Evolutionary conservation across 2,113 vertebrate genomes (phyloP).

Genomic region (Odobenus rosmarus): DNA sequence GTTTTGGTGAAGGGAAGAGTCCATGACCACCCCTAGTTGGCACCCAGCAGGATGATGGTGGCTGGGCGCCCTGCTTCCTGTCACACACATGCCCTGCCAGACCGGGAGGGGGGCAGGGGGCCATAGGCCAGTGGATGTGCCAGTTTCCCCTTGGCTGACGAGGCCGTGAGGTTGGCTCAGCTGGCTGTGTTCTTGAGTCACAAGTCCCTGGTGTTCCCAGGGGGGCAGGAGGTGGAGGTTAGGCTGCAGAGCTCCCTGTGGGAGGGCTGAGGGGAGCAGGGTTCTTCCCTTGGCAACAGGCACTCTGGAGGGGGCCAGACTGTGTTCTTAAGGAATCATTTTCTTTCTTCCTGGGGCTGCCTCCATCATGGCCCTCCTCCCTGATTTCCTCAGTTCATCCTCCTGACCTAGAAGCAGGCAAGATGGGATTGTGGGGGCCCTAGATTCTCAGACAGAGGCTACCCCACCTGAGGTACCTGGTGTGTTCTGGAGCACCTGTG

Average conservation of each 20-base stretch:
- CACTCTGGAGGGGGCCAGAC: neutral
- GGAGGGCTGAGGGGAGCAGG: neutral
- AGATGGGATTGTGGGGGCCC: neutral
- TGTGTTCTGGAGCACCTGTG: neutral
- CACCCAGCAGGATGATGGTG: neutral
- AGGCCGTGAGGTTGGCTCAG: neutral
- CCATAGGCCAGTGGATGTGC: neutral
- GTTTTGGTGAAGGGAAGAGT: neutral
- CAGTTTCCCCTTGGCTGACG: neutral
- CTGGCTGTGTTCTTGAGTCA: conserved; percentile 47
- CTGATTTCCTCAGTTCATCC: neutral
- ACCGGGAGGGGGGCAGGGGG: neutral
- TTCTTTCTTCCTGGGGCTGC: neutral
- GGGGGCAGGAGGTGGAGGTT: neutral
- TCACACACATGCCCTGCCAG: neutral
- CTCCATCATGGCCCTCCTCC: neutral
- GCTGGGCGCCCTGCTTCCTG: neutral
- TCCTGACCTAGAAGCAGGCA: neutral
- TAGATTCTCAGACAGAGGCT: neutral
- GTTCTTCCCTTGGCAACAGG: neutral
- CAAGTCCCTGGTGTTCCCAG: neutral
- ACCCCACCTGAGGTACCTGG: too few species aligned
- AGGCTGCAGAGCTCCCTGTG: neutral
- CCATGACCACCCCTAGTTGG: neutral
- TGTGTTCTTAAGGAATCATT: neutral